Evolutionary conservation across 2,113 vertebrate species (phyloP).

Genomic region (Macaca mulatta): DNA sequence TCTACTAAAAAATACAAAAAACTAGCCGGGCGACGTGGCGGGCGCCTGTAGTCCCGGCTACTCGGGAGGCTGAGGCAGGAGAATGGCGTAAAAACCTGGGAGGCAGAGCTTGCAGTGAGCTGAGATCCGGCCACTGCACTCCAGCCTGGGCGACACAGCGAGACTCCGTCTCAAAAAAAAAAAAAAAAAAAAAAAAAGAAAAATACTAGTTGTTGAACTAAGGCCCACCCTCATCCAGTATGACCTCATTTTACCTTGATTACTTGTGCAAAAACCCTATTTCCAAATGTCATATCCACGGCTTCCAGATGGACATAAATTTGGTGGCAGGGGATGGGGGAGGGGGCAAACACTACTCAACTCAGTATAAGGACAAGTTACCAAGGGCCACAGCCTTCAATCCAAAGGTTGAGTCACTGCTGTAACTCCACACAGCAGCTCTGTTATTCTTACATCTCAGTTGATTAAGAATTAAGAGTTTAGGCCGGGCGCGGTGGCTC

Average conservation of each 20-base stretch:
- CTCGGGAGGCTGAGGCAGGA: too few relatives aligned
- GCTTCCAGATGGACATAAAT: neutral
- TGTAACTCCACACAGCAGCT: neutral
- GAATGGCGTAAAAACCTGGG: too few relatives aligned
- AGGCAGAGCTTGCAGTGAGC: too few relatives aligned
- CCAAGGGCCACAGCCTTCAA: neutral
- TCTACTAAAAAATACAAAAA: too few relatives aligned
- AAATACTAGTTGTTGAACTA: neutral
- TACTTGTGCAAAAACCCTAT: neutral
- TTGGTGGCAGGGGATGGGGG: neutral
- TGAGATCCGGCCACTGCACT: too few relatives aligned
- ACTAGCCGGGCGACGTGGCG: too few relatives aligned
- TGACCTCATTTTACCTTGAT: neutral
- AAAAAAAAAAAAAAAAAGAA: neutral
- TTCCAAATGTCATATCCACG: neutral
- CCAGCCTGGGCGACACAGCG: too few relatives aligned
- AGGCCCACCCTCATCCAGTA: too few relatives aligned
- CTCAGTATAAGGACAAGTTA: neutral
- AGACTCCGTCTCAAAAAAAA: too few relatives aligned
- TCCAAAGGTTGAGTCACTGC: neutral
- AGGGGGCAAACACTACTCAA: neutral
- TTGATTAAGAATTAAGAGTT: neutral
- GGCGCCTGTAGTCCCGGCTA: too few relatives aligned
- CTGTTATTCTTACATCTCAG: rapidly evolving
- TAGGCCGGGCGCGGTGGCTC: too few relatives aligned